Evolutionary conservation across 2,113 vertebrate species (phyloP).

Genomic region (Montifringilla adamsi): DNA sequence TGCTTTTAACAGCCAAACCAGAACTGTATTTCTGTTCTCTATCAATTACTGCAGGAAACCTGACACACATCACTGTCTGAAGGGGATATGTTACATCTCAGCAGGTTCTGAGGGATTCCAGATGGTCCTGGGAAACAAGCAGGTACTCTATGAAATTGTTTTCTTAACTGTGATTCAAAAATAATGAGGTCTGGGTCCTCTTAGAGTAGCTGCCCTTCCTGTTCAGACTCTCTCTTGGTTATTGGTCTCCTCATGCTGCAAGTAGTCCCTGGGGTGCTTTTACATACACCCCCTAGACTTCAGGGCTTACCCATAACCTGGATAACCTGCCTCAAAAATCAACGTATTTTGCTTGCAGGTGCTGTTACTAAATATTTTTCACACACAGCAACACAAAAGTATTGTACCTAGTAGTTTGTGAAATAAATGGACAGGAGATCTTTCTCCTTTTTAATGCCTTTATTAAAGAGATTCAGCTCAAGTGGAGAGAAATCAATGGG

Average conservation of each 20-base stretch:
- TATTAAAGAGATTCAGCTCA: too few relatives aligned
- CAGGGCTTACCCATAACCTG: not conserved
- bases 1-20: not conserved
- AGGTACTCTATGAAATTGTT: not conserved
- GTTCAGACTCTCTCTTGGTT: not conserved
- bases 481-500: too few relatives aligned
- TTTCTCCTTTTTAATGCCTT: too few relatives aligned
- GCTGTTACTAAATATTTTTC: not conserved
- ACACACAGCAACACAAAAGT: not conserved
- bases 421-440: too few relatives aligned
- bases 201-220: not conserved
- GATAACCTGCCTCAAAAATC: not conserved
- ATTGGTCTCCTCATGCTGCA: not conserved
- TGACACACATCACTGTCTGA: not conserved
- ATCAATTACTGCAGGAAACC: not conserved
- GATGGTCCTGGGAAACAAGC: constrained; percentile 4
- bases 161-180: not conserved
- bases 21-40: not conserved
- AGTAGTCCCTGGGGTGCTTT: not conserved
- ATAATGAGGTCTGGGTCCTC: not conserved
- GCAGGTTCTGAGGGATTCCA: constrained; percentile 15
- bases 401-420: not conserved
- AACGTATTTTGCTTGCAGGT: not conserved
- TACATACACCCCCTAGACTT: not conserved
- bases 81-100: constrained; percentile 10